Base-by-base conservation (phyloP, 2,888 invertebrate genomes). In the Cerceris rybyensis region DNA sequence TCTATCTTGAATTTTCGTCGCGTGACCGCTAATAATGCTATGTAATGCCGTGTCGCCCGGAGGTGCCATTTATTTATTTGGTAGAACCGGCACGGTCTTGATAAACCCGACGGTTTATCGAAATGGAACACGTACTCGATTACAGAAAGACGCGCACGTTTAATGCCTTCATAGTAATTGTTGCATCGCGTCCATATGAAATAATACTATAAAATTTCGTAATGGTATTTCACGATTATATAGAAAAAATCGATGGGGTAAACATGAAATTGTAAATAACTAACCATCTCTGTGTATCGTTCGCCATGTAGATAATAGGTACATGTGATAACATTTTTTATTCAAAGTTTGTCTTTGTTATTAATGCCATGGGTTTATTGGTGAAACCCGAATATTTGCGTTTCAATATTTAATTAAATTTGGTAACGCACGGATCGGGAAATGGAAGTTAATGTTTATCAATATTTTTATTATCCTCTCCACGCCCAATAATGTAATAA, bases 91-190 rank as follows among this genome's bases (percentile, higher is more conserved):
- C 46, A 41, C 39, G n/a, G 50, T 55, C 66, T 52, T 60, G 78
- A 78, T 70, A 70, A 71, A 70, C 54, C 60, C 41, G 49, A 64
- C 63, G 17, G 54, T 70, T 69, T 69, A 67, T 77, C 78, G 66
- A 70, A 16, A 46, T 17, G 63, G n/a, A 41, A 41, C 52, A 41
- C 58, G 66, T 52, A 28, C 58, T 28, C 78, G 16, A 59, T 49
- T 55, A 55, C 59, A 49, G 63, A 63, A 77, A 77, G 61, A 52
- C 57, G n/a, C n/a, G 50, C 55, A 7, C 17, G 16, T 13, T 13
- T 46, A 46, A 46, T 46, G 46, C 2, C 46, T 2, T 46, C 46
- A 46, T 46, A 46, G 8, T 46, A 11, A 11, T 46, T 46, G 13
- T 13, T 46, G 46, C 13, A 8, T 11, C 14, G 52, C 52, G 14